Conservation (phyloP, 2,113 vertebrate genomes). For the Isurus oxyrinchus region DNA sequence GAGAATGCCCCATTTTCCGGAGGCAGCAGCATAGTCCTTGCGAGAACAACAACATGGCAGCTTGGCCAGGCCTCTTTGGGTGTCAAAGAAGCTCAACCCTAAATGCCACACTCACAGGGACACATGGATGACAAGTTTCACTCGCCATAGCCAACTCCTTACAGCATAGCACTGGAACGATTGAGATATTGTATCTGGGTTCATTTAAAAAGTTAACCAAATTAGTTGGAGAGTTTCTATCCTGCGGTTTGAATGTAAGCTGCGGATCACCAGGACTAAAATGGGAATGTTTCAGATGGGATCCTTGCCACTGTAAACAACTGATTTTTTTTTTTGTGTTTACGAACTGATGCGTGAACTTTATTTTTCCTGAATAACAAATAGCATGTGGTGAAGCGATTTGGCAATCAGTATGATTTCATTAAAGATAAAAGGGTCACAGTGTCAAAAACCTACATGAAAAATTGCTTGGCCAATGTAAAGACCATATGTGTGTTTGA, state of each 20-base stretch:
- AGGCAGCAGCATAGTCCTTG: not conserved
- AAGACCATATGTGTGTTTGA: not conserved
- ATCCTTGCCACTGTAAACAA: conserved; percentile 30
- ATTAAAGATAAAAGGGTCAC: conserved; percentile 32
- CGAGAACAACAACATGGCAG: not conserved
- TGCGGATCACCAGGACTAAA: not conserved
- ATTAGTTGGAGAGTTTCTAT: not conserved
- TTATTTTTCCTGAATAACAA: conserved; percentile 28
- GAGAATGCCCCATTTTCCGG: not conserved
- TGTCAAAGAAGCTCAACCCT: not conserved
- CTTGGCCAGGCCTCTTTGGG: not conserved
- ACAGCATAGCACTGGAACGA: not conserved
- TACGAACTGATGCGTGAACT: conserved; percentile 23
- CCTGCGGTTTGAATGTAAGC: not conserved
- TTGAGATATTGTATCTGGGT: not conserved
- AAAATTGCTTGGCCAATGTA: not conserved
- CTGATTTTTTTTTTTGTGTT: conserved; percentile 18
- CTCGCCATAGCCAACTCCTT: not conserved
- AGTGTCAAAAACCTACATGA: not conserved
- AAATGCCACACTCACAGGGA: not conserved
- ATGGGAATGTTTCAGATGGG: conserved; percentile 20
- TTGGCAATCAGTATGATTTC: conserved; percentile 14
- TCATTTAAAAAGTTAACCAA: conserved; percentile 27
- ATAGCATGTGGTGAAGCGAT: conserved; percentile 23
- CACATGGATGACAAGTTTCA: not conserved